These are phyloP conservation scores for Hyperoplus lanceolatus DNA, from an alignment of 2,797 vertebrate species.

Conservation along the genomic window DNA sequence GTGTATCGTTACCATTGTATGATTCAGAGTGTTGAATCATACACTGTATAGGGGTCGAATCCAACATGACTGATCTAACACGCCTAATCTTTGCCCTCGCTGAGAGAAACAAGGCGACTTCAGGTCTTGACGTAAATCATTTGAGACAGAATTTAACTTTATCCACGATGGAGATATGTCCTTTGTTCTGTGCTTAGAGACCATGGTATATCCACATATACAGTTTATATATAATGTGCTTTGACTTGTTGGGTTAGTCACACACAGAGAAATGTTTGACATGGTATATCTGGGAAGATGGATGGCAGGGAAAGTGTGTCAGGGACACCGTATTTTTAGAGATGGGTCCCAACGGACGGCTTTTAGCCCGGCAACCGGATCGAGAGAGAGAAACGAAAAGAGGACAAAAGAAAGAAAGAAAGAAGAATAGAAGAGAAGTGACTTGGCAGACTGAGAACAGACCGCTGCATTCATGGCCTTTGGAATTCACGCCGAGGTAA, in stretches of 20 bases:
- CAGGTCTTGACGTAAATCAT: constrained; percentile 31
- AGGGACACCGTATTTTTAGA: constrained; percentile 87
- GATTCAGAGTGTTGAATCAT: constrained; percentile 39
- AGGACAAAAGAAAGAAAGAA: constrained; percentile 57
- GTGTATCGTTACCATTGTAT: constrained; percentile 7
- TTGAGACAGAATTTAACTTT: constrained; percentile 10
- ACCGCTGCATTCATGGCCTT: background rate
- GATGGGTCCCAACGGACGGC: constrained; percentile 78
- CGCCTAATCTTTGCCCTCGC: constrained; percentile 40
- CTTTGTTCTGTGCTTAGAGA: background rate
- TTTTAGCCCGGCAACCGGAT: constrained; percentile 79
- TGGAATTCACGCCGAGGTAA: background rate
- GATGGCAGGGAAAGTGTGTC: constrained; percentile 84
- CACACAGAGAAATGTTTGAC: constrained; percentile 67
- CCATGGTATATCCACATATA: constrained; percentile 9
- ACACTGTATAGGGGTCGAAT: constrained; percentile 17
- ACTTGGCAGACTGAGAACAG: background rate
- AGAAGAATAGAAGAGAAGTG: background rate
- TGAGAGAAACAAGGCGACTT: constrained; percentile 17
- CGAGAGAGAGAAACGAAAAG: constrained; percentile 61
- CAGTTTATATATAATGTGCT: constrained; percentile 10
- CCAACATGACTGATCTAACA: constrained; percentile 22
- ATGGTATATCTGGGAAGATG: constrained; percentile 69
- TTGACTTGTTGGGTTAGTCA: constrained; percentile 64
- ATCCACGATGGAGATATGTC: background rate